Conservation (phyloP, 2,888 invertebrate genomes). For the Machimus rusticus region DNA sequence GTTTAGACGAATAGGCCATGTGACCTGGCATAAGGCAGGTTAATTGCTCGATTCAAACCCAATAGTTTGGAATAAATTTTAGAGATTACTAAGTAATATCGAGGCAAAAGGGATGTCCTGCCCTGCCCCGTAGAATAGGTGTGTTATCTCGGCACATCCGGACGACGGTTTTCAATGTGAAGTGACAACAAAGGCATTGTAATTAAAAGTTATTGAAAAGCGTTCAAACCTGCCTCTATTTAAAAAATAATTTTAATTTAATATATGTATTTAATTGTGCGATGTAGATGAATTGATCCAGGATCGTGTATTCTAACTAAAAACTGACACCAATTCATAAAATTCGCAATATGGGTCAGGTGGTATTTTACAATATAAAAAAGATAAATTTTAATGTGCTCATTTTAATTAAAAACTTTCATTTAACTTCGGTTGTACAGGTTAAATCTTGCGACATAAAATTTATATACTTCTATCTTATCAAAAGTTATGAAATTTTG, state of each 20-base stretch:
- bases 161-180: neutral
- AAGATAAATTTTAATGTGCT: too few species aligned
- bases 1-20: neutral
- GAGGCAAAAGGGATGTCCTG: neutral
- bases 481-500: too few species aligned
- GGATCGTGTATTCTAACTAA: neutral
- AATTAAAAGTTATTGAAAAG: neutral
- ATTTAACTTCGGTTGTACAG: too few species aligned
- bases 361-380: too few species aligned
- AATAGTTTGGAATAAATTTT: conserved; percentile 26
- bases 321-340: neutral
- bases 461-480: too few species aligned
- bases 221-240: neutral
- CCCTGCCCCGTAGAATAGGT: neutral
- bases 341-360: too few species aligned
- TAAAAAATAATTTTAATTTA: neutral
- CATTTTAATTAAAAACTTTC: too few species aligned
- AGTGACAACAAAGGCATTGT: neutral
- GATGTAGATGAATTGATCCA: neutral
- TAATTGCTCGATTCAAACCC: conserved; percentile 10
- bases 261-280: neutral
- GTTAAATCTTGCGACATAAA: too few species aligned
- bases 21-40: neutral
- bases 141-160: neutral
- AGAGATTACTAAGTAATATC: neutral